phyloP scores from a whole-genome alignment of 30 jellyfish, hydroid and myxozoan genomes.

The Aurelia sp. region DNA sequence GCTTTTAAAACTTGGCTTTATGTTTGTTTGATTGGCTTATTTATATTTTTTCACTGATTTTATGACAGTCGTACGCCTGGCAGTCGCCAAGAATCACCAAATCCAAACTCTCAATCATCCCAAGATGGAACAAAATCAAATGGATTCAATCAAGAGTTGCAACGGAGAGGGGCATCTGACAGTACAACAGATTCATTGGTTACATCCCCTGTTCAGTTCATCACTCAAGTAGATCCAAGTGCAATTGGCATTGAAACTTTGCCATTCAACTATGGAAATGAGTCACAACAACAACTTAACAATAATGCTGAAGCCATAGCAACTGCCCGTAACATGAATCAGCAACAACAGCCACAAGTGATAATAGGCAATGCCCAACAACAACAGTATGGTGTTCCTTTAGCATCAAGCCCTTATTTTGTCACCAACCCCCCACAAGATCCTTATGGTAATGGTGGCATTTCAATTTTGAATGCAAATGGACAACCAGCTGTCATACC shows the following conservation, averaged over 20 bases:
- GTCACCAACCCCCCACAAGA: constrained; percentile 86
- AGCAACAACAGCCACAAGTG: constrained; percentile 83
- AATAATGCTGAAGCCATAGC: constrained; percentile 48
- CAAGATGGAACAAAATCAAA: constrained; percentile 54
- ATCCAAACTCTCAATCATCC: constrained; percentile 65
- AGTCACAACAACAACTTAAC: constrained; percentile 9
- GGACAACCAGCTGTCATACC: constrained; percentile 97
- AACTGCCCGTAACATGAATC: constrained; percentile 41
- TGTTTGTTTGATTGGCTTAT: background rate
- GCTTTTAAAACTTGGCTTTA: too few relatives aligned
- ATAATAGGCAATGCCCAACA: constrained; percentile 82
- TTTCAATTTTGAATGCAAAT: constrained; percentile 90
- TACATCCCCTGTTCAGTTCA: constrained; percentile 94
- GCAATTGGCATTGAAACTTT: constrained; percentile 73
- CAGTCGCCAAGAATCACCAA: constrained; percentile 94
- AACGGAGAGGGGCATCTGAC: constrained; percentile 25
- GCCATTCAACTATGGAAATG: constrained; percentile 68
- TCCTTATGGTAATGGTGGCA: constrained; percentile 89
- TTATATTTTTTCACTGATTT: background rate
- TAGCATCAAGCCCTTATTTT: constrained; percentile 86
- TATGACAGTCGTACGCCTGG: constrained; percentile 82
- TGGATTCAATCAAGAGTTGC: constrained; percentile 61
- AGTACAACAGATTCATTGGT: constrained; percentile 73
- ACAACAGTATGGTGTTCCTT: constrained; percentile 87
- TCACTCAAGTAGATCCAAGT: constrained; percentile 60